These are phyloP conservation scores for Sparus aurata DNA, from an alignment of 2,797 vertebrate species.

Conservation along the genomic window DNA sequence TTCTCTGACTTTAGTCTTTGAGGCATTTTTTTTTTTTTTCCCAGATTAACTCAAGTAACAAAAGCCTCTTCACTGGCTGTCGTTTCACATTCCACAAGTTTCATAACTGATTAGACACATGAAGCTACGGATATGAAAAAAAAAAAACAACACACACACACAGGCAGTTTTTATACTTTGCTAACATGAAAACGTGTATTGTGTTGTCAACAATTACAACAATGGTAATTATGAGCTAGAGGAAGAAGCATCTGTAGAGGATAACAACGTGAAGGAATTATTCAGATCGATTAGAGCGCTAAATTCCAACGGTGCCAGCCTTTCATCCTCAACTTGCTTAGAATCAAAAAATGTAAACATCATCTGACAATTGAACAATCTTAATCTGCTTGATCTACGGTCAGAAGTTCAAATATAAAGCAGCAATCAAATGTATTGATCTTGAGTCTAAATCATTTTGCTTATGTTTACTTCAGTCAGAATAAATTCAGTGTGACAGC, in stretches of 20 bases:
- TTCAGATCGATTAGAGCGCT: not conserved
- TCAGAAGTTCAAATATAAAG: not conserved
- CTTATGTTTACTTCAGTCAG: not conserved
- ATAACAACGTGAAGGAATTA: not conserved
- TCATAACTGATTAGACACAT: not conserved
- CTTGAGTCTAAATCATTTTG: not conserved
- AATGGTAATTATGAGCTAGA: not conserved
- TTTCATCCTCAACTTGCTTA: not conserved
- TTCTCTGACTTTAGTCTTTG: not conserved
- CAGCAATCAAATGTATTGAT: not conserved
- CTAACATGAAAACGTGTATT: not conserved
- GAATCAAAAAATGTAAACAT: not conserved
- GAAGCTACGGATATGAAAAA: not conserved
- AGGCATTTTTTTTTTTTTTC: not conserved
- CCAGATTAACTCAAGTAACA: not conserved
- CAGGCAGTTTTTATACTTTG: not conserved
- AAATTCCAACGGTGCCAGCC: not conserved
- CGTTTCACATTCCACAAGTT: not conserved
- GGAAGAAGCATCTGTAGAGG: not conserved
- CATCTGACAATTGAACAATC: not conserved
- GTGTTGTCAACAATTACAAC: not conserved
- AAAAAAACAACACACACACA: not conserved
- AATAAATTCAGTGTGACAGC: not conserved
- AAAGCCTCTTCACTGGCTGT: not conserved
- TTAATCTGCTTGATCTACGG: not conserved